Conservation (phyloP, 2,113 vertebrate genomes). For the Suncus etruscus region DNA sequence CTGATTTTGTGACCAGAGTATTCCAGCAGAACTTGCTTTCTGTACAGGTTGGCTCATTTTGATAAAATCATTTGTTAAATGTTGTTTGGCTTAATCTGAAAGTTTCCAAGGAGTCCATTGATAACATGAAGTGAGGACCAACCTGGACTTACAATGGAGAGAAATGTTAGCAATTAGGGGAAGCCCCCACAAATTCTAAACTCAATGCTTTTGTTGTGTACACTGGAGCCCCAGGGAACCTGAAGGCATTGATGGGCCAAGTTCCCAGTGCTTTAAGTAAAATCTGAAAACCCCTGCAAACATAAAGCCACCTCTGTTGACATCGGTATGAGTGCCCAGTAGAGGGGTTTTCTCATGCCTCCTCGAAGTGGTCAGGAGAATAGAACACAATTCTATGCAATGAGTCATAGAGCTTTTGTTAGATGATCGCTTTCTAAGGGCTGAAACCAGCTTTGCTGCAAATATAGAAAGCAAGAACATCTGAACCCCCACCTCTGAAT, state of each 20-base stretch:
- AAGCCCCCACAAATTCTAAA: neutral
- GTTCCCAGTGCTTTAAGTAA: neutral
- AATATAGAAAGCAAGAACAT: neutral
- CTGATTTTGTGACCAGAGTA: neutral
- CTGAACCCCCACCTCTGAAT: too few species aligned
- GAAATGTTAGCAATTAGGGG: constrained; percentile 5
- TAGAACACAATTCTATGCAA: neutral
- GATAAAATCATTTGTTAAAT: neutral
- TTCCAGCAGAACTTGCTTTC: neutral
- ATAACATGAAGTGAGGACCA: neutral
- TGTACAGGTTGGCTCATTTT: neutral
- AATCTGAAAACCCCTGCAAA: neutral
- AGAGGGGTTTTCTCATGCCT: neutral
- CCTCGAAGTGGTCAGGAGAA: neutral
- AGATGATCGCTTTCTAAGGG: neutral
- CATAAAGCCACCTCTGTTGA: neutral
- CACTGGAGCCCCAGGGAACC: neutral
- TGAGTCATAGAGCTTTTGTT: neutral
- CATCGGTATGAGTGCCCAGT: neutral
- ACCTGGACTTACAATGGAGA: neutral
- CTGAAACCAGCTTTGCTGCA: neutral
- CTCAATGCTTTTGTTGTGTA: fast-evolving
- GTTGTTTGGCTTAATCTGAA: neutral
- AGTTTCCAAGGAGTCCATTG: neutral
- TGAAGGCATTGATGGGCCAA: neutral